A percentile compares a stretch with the other conserved stretches of the same genome.
These are phyloP conservation scores for Andrena chrysosceles DNA, from an alignment of 2,888 invertebrate genomes.

Conservation along the genomic window DNA sequence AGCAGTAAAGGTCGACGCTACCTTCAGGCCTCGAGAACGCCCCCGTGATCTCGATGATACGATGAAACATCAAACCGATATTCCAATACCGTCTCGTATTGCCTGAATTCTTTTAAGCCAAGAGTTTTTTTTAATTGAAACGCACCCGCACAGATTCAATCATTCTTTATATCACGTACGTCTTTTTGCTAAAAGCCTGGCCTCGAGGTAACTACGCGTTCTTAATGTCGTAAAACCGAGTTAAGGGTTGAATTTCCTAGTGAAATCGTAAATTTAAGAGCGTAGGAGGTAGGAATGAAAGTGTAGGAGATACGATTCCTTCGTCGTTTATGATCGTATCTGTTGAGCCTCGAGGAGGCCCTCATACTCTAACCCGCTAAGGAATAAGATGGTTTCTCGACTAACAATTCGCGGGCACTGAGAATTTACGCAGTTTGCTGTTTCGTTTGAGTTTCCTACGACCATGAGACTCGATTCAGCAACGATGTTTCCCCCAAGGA, in stretches of 20 bases:
- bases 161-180: too few relatives aligned
- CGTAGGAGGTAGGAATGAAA: background rate
- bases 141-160: background rate
- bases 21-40: conserved; percentile 41
- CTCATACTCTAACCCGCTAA: conserved; percentile 16
- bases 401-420: conserved; percentile 21
- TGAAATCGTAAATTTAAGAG: background rate
- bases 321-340: conserved; percentile 16
- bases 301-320: background rate
- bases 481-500: background rate
- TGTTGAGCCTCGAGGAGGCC: background rate
- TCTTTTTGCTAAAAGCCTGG: too few relatives aligned
- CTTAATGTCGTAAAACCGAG: too few relatives aligned
- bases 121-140: background rate
- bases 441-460: conserved; percentile 41
- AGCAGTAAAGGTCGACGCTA: conserved; percentile 62
- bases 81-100: conserved; percentile 26
- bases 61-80: conserved; percentile 31
- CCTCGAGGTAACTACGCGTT: too few relatives aligned
- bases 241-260: background rate
- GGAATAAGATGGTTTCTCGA: conserved; percentile 12
- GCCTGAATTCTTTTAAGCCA: background rate
- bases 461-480: conserved; percentile 17
- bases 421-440: conserved; percentile 22
- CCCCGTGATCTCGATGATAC: conserved; percentile 42